Conservation (phyloP, 2,113 vertebrate genomes). For the Phaethornis superciliosus region DNA sequence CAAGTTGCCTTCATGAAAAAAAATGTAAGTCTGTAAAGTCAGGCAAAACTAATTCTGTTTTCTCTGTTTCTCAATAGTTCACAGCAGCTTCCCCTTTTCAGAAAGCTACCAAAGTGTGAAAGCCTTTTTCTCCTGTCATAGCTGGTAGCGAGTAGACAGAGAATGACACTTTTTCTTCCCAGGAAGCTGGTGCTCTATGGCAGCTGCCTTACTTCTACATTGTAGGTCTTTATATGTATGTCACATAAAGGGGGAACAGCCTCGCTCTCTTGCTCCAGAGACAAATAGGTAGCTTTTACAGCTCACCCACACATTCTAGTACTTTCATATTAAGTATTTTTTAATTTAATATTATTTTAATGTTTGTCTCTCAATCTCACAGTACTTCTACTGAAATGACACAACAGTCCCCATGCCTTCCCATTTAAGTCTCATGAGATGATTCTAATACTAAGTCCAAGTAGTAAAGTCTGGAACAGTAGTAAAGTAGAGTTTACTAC, state of each 20-base stretch:
- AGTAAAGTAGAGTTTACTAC: background rate
- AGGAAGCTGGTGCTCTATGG: background rate
- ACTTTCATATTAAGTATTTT: background rate
- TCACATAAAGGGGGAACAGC: background rate
- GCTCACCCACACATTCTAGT: background rate
- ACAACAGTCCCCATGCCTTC: background rate
- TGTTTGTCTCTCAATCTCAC: background rate
- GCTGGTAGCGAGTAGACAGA: background rate
- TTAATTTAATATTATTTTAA: background rate
- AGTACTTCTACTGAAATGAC: background rate
- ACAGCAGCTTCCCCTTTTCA: background rate
- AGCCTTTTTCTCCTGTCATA: background rate
- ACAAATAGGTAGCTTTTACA: background rate
- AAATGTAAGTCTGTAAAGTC: background rate
- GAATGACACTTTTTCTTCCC: background rate
- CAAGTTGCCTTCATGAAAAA: background rate
- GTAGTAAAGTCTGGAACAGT: background rate
- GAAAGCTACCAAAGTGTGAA: background rate
- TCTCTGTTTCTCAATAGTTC: background rate
- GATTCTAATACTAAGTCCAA: background rate
- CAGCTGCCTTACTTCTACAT: background rate
- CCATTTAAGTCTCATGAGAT: background rate
- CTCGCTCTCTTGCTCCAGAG: background rate
- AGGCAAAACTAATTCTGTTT: conserved; percentile 16
- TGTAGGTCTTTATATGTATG: rapidly evolving